A percentile compares a stretch with the other conserved stretches of the same genome.
phyloP scores from a whole-genome alignment of 2,888 invertebrate species.

The Andrena camellia region DNA sequence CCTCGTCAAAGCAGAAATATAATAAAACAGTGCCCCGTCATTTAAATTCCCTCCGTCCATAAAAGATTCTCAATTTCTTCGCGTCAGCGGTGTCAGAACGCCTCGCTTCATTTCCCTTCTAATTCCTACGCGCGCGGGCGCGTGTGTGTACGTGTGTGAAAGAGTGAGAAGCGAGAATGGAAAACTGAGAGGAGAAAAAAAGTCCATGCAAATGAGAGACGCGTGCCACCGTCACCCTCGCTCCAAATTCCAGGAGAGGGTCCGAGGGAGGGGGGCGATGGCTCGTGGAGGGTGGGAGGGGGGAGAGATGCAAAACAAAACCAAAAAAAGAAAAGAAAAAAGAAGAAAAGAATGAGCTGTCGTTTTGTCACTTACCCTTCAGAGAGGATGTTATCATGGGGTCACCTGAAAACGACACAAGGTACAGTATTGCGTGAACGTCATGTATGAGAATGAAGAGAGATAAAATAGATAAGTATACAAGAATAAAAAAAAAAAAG shows the following conservation, averaged over 20 bases:
- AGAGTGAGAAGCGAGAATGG: constrained; percentile 55
- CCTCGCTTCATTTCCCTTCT: background rate
- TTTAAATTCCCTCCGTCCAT: no score
- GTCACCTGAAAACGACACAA: constrained; percentile 84
- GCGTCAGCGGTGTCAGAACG: background rate
- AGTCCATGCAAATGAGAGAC: constrained; percentile 51
- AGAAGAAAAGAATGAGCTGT: constrained; percentile 65
- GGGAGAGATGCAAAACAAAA: constrained; percentile 45
- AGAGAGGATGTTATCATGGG: constrained; percentile 85
- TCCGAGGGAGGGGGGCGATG: constrained; percentile 21
- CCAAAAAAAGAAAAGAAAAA: constrained; percentile 15
- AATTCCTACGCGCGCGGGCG: constrained; percentile 18
- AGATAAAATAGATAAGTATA: constrained; percentile 51
- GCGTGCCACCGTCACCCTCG: constrained; percentile 46
- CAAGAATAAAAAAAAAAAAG: constrained; percentile 25
- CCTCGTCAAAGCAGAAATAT: background rate
- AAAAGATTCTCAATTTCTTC: background rate
- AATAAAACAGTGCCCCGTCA: no score
- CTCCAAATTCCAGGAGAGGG: constrained; percentile 19
- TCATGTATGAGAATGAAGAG: constrained; percentile 66
- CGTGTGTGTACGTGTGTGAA: constrained; percentile 17
- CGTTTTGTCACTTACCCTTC: constrained; percentile 84
- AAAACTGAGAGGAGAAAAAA: constrained; percentile 12
- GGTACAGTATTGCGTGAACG: constrained; percentile 80
- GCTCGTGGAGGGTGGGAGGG: constrained; percentile 24